Percentiles rank a stretch among this genome's conserved stretches.
Conservation (phyloP, 2,113 vertebrate species). For the Plectropomus leopardus region DNA sequence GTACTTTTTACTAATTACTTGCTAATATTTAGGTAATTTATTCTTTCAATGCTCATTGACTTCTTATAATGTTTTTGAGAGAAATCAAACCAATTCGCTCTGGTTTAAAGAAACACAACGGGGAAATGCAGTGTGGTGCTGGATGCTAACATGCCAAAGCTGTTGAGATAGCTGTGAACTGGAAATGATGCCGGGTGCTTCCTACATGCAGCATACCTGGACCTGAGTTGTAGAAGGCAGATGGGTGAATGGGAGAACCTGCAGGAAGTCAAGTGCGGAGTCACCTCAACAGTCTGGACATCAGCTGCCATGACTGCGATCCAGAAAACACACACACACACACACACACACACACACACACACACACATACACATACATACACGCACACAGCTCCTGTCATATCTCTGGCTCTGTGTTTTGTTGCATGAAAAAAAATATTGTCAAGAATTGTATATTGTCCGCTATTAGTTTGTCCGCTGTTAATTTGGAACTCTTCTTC, state of each 20-base stretch:
- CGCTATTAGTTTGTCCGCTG: background rate
- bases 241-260: slow-evolving; percentile 36
- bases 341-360: background rate
- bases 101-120: background rate
- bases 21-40: no score
- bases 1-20: no score
- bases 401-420: background rate
- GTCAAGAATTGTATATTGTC: background rate
- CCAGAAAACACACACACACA: background rate
- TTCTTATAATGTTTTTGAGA: no score
- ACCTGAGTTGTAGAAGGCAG: slow-evolving; percentile 32
- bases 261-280: slow-evolving; percentile 38
- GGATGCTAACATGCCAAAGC: no score
- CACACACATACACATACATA: background rate
- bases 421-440: background rate
- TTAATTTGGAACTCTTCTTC: slow-evolving; percentile 45
- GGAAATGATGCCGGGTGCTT: slow-evolving; percentile 1
- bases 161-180: slow-evolving; percentile 15
- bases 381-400: background rate
- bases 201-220: slow-evolving; percentile 7
- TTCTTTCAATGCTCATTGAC: no score
- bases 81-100: no score
- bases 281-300: slow-evolving; percentile 11
- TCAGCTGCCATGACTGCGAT: slow-evolving; percentile 16
- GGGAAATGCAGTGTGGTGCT: background rate